Evolutionary conservation across 2,888 invertebrate species (phyloP).

Genomic region (Lordiphosa andalusiaca): DNA sequence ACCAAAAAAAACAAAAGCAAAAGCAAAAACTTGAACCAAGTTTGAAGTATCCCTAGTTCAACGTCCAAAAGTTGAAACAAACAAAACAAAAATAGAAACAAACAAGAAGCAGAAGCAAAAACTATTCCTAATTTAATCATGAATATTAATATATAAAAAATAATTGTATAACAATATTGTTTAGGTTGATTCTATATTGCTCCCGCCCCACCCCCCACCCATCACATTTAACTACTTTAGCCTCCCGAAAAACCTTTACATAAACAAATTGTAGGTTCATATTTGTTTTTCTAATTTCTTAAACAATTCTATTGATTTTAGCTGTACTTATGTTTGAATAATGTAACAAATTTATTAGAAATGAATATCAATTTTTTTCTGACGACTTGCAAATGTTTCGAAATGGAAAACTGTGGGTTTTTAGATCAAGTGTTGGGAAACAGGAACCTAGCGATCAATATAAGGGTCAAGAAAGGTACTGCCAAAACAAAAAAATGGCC

Average conservation of each 20-base stretch:
- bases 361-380: slow-evolving; percentile 1
- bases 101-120: slow-evolving; percentile 24
- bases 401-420: neutral
- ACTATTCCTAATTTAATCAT: slow-evolving; percentile 61
- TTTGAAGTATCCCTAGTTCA: slow-evolving; percentile 53
- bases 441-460: too few relatives aligned
- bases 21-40: slow-evolving; percentile 66
- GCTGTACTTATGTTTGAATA: slow-evolving; percentile 47
- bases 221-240: slow-evolving; percentile 9
- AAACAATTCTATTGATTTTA: slow-evolving; percentile 41
- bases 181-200: slow-evolving; percentile 37
- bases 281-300: slow-evolving; percentile 2
- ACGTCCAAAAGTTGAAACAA: slow-evolving; percentile 34
- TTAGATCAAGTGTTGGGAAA: too few relatives aligned
- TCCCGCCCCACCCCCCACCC: slow-evolving; percentile 13
- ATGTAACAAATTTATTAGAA: slow-evolving; percentile 3
- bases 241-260: slow-evolving; percentile 15
- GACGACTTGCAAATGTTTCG: neutral
- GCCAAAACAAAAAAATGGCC: too few relatives aligned
- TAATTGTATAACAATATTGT: slow-evolving; percentile 61
- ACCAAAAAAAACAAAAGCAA: slow-evolving; percentile 44
- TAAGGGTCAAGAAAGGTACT: too few relatives aligned
- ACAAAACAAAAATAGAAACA: slow-evolving; percentile 1
- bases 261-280: slow-evolving; percentile 7
- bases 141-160: slow-evolving; percentile 46